Evolutionary conservation across 2,888 invertebrate genomes (phyloP), one percentile per base, ranked within the genome.

Genomic region (Bugulina stolonifera): DNA sequence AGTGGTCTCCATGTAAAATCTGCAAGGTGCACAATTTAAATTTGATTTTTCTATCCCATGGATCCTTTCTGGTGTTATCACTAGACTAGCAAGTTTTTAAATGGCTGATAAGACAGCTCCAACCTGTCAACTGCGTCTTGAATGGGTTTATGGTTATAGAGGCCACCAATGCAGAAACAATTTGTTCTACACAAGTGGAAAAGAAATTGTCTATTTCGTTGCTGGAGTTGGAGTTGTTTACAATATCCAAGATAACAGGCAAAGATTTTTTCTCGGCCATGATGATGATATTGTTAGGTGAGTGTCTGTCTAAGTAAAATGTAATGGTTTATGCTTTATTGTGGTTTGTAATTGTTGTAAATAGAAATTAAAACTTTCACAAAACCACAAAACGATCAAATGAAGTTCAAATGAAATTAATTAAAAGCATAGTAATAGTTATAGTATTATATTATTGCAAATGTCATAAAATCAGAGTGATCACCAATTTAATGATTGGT

Each of bases 111-210:
- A 73, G 43, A 72, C 80, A 69, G 83, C 82, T 69, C 84, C 84
- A 1, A 77, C 78, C 27, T 78, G 81, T 18, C 81, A 81, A 72
- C 78, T 85, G 22, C 78, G 81, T 27, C 76, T 86, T 72, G 84
- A 84, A 73, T 86, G 85, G 86, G 84, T 86, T 10, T 85, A 84
- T 74, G 86, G 86, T 1, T 86, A 85, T 76, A 78, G 85, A 71
- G 84, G 84, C 1, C 84, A 85, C 72, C 83, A 84, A 69, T 85
- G 85, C 76, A 78, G 84, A 64, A 85, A 83, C 74, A 86, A 86
- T 75, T 75, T 85, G 34, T 80, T 76, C 73, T 82, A 83, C 76
- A 85, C 81, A n/a, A 79, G 78, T 54, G 77, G 78, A 55, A 81
- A 81, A 73, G 82, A 85, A 72, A 76, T 85, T 22, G 83, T 85